Evolutionary conservation across 2,113 vertebrate species (phyloP).

Genomic region (Pseudolaguvia tuberculata): DNA sequence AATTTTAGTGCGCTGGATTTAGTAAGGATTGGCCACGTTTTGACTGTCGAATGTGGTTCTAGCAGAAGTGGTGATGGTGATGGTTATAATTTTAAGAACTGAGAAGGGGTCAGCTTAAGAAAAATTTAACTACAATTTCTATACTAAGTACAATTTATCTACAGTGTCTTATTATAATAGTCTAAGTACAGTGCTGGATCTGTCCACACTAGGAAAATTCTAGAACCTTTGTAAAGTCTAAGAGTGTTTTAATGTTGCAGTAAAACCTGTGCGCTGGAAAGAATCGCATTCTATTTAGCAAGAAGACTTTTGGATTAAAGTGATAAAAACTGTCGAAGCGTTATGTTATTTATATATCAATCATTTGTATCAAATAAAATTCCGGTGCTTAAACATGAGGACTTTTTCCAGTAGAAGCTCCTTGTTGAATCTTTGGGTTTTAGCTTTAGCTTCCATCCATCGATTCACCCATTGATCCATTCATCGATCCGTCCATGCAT

Average conservation of each 20-base stretch:
- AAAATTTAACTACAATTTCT: neutral
- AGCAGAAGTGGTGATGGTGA: neutral
- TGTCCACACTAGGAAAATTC: neutral
- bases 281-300: neutral
- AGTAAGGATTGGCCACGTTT: constrained; percentile 30
- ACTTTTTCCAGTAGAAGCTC: too few relatives aligned
- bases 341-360: neutral
- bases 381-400: too few relatives aligned
- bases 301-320: neutral
- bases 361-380: neutral
- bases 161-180: too few relatives aligned
- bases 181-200: too few relatives aligned
- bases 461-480: too few relatives aligned
- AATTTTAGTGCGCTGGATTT: neutral
- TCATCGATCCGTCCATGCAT: too few relatives aligned
- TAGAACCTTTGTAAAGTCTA: neutral
- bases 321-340: too few relatives aligned
- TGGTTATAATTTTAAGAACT: neutral
- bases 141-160: too few relatives aligned
- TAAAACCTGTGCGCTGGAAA: too few relatives aligned
- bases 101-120: neutral
- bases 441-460: too few relatives aligned
- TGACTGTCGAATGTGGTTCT: neutral
- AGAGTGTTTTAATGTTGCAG: neutral
- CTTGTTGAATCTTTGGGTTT: too few relatives aligned